These are phyloP conservation scores for Homarus gammarus DNA, from an alignment of 2,888 invertebrate species.

Conservation along the genomic window DNA sequence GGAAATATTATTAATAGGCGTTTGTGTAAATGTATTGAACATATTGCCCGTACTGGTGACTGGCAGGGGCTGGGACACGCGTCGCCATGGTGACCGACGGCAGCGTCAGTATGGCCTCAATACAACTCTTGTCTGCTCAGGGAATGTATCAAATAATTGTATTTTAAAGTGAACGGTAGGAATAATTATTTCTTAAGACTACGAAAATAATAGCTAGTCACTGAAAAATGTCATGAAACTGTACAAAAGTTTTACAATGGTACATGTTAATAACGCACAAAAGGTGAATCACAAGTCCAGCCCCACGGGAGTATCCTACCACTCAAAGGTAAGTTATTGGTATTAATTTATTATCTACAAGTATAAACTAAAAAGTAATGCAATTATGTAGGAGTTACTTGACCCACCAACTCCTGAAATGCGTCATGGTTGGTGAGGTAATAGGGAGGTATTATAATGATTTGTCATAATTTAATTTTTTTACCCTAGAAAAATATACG, in stretches of 20 bases:
- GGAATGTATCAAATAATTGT: not conserved
- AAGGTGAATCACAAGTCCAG: not conserved
- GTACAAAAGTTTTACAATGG: not conserved
- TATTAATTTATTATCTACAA: too few species aligned
- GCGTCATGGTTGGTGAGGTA: too few species aligned
- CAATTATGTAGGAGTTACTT: too few species aligned
- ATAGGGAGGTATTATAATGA: too few species aligned
- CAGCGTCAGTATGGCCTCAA: not conserved
- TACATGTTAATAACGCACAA: not conserved
- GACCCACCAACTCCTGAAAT: too few species aligned
- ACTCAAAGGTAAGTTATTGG: not conserved
- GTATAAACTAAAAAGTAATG: too few species aligned
- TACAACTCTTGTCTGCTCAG: not conserved
- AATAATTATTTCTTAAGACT: not conserved
- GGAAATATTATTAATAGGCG: too few species aligned
- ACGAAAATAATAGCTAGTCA: too few species aligned
- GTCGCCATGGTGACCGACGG: slow-evolving; percentile 34
- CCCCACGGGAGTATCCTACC: not conserved
- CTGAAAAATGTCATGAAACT: not conserved
- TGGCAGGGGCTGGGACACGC: not conserved
- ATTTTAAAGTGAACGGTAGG: not conserved
- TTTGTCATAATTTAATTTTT: too few species aligned
- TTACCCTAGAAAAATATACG: too few species aligned
- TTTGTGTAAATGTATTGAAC: too few species aligned
- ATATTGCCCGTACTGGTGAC: too few species aligned